Percentiles rank a stretch among this genome's conserved stretches.
phyloP scores from a whole-genome alignment of 2,113 vertebrate species.

The Oryzias curvinotus region DNA sequence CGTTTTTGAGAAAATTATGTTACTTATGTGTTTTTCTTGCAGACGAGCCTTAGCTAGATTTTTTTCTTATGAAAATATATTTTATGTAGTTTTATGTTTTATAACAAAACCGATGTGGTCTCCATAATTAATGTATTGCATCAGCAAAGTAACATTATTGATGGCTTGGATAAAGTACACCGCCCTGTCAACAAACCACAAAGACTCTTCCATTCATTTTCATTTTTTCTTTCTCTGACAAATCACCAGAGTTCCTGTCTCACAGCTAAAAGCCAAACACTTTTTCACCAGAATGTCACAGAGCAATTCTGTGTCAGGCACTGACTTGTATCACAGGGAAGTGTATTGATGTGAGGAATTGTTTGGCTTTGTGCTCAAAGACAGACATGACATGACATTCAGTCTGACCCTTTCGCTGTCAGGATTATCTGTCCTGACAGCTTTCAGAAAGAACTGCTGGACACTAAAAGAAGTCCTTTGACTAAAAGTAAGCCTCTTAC shows the following conservation, averaged over 20 bases:
- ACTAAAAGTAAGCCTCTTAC: slow-evolving; percentile 67
- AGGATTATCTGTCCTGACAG: slow-evolving; percentile 68
- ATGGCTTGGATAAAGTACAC: background rate
- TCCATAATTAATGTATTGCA: too few species aligned
- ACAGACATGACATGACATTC: slow-evolving; percentile 58
- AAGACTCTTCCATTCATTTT: background rate
- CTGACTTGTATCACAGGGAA: slow-evolving; percentile 25
- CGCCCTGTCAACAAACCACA: background rate
- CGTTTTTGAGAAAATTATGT: too few species aligned
- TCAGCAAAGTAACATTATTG: too few species aligned
- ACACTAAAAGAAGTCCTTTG: slow-evolving; percentile 50
- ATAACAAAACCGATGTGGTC: too few species aligned
- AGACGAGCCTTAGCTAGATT: too few species aligned
- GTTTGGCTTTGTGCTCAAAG: slow-evolving; percentile 46
- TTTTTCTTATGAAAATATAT: too few species aligned
- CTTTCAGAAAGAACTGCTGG: slow-evolving; percentile 58
- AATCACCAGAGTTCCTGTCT: background rate
- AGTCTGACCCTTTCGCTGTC: slow-evolving; percentile 56
- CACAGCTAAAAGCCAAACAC: slow-evolving; percentile 26
- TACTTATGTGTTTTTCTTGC: too few species aligned
- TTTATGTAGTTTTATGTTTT: too few species aligned
- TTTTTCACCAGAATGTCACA: slow-evolving; percentile 24
- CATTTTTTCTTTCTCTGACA: slow-evolving; percentile 4
- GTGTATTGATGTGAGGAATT: slow-evolving; percentile 44
- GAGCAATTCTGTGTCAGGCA: slow-evolving; percentile 28